These are phyloP conservation scores for Meriones psammophilus DNA, from an alignment of 2,797 vertebrate species.

Conservation along the genomic window DNA sequence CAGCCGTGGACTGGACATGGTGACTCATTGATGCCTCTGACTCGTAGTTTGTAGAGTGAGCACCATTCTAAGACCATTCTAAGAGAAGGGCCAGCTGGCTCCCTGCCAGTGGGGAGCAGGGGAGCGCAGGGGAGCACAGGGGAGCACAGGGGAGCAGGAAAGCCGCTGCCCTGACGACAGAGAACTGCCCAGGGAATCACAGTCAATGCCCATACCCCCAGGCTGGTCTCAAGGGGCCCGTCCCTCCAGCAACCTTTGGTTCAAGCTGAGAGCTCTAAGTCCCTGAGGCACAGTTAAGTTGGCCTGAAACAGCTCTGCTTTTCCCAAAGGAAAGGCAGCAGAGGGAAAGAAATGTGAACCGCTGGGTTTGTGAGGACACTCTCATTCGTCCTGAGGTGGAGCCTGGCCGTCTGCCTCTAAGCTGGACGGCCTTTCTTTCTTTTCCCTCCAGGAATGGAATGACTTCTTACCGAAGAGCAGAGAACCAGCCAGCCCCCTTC, in stretches of 20 bases:
- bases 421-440: background rate
- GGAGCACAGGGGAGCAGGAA: too few species aligned
- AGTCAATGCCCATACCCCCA: background rate
- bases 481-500: background rate
- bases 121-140: too few species aligned
- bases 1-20: background rate
- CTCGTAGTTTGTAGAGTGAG: background rate
- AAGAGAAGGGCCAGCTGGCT: background rate
- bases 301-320: constrained; percentile 25
- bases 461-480: background rate
- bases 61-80: background rate
- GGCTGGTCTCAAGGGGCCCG: background rate
- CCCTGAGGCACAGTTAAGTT: constrained; percentile 32
- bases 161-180: too few species aligned
- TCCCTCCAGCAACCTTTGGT: background rate
- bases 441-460: constrained; percentile 9
- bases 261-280: constrained; percentile 3
- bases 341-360: constrained; percentile 52
- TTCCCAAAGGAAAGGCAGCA: constrained; percentile 8
- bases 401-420: background rate
- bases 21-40: background rate
- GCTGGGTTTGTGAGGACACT: background rate
- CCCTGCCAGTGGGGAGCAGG: background rate
- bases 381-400: constrained; percentile 3
- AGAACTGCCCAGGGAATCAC: background rate